Evolutionary conservation across 2,797 vertebrate species (phyloP).

Genomic region (Borostomias antarcticus): DNA sequence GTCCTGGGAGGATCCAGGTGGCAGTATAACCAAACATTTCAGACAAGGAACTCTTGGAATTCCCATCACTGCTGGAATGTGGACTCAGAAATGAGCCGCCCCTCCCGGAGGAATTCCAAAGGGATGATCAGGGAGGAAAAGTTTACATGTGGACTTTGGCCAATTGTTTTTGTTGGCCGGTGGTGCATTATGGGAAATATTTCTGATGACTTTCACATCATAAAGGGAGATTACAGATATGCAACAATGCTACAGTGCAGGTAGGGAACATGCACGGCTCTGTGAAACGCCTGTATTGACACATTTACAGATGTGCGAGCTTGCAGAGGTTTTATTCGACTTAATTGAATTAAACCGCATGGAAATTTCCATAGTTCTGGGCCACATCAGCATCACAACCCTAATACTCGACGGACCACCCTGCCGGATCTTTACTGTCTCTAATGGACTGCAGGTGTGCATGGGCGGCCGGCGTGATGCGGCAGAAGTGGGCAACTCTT

Average conservation of each 20-base stretch:
- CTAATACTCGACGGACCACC: conserved; percentile 43
- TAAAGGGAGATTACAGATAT: neutral
- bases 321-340: neutral
- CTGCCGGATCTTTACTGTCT: conserved; percentile 25
- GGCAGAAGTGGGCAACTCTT: conserved; percentile 12
- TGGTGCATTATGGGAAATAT: neutral
- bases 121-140: conserved; percentile 33
- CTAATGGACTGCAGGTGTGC: conserved; percentile 44
- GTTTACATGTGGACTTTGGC: neutral
- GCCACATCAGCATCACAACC: conserved; percentile 10
- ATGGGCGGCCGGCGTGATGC: conserved; percentile 15
- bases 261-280: neutral
- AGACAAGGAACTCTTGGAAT: conserved; percentile 43
- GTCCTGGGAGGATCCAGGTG: neutral
- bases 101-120: conserved; percentile 54
- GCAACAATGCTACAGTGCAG: neutral
- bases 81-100: conserved; percentile 39
- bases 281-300: neutral
- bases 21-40: neutral
- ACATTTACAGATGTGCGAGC: neutral
- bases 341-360: conserved; percentile 41
- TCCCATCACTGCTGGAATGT: conserved; percentile 55
- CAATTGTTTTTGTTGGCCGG: neutral
- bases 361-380: conserved; percentile 50
- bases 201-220: neutral